Conservation (phyloP, 2,888 invertebrate genomes). For the Sipha maydis region DNA sequence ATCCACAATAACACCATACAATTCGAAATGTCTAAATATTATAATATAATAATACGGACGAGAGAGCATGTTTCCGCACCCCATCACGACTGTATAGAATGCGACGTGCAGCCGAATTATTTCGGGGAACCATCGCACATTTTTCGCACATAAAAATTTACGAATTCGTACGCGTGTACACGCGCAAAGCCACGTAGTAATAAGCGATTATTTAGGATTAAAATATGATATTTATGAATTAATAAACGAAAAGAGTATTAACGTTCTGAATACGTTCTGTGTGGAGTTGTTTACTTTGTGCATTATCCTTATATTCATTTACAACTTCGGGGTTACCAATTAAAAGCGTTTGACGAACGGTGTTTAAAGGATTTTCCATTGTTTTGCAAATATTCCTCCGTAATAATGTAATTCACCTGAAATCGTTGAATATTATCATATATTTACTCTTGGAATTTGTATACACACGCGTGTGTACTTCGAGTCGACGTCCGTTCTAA, state of each 20-base stretch:
- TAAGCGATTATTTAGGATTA: neutral
- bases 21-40: too few species aligned
- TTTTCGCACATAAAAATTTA: too few species aligned
- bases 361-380: neutral
- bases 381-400: neutral
- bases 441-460: neutral
- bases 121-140: neutral
- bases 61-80: too few species aligned
- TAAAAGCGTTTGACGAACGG: neutral
- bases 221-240: neutral
- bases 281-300: neutral
- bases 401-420: neutral
- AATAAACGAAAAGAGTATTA: neutral
- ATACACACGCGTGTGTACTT: neutral
- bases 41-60: too few species aligned
- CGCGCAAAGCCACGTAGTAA: neutral
- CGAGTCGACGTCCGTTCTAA: neutral
- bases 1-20: too few species aligned
- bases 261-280: neutral
- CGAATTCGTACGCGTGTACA: neutral
- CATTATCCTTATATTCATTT: neutral
- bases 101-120: too few species aligned
- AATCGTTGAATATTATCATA: neutral
- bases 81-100: too few species aligned
- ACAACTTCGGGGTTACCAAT: neutral